Conservation (phyloP, 1,140 invertebrate genomes). For the Eufriesea mexicana region DNA sequence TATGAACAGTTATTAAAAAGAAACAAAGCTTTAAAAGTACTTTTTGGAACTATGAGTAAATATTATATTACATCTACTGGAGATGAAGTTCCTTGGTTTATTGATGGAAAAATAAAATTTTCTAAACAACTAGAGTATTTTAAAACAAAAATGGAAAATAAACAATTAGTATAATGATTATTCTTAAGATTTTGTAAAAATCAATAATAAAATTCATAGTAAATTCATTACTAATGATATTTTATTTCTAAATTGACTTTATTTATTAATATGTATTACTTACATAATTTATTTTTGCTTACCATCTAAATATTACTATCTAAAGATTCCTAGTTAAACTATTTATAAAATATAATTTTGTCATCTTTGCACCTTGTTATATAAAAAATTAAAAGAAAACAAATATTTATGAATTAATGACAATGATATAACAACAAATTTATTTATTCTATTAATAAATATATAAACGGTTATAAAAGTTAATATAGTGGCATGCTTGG, state of each 20-base stretch:
- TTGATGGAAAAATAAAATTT: conserved; percentile 84
- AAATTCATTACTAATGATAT: background rate
- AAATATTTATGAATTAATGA: conserved; percentile 30
- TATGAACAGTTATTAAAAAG: conserved; percentile 88
- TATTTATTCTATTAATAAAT: conserved; percentile 30
- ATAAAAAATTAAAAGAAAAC: background rate
- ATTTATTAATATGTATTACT: conserved; percentile 30
- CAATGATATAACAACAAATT: conserved; percentile 27
- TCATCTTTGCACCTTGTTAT: conserved; percentile 8
- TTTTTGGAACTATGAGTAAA: conserved; percentile 85
- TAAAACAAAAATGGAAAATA: conserved; percentile 72
- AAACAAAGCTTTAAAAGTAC: conserved; percentile 87
- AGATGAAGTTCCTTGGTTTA: conserved; percentile 87
- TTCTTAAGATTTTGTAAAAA: background rate
- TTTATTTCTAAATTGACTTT: background rate
- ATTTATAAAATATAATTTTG: conserved; percentile 43
- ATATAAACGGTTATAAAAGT: conserved; percentile 50
- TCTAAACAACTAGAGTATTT: conserved; percentile 86
- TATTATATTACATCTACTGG: conserved; percentile 85
- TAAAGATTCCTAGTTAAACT: conserved; percentile 31
- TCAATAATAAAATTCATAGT: background rate
- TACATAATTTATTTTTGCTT: conserved; percentile 51
- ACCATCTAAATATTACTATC: conserved; percentile 32
- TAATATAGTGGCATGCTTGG: conserved; percentile 27
- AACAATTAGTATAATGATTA: background rate